Evolutionary conservation across 2,888 invertebrate genomes (phyloP).

Genomic region (Rotaria magnacalcarata): DNA sequence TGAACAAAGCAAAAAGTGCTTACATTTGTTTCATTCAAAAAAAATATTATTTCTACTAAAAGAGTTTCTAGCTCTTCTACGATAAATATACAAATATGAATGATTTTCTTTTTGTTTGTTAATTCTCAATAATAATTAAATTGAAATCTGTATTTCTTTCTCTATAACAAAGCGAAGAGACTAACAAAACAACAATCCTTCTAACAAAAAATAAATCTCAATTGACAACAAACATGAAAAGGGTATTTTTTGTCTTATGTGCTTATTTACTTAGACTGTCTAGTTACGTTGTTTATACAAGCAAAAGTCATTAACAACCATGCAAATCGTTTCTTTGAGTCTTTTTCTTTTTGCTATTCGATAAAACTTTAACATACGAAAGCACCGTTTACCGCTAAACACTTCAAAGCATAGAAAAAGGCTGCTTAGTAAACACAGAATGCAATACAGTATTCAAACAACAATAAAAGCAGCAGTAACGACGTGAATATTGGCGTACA

Average conservation of each 20-base stretch:
- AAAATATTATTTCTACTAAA: no score
- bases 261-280: background rate
- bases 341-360: background rate
- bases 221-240: background rate
- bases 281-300: background rate
- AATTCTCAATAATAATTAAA: no score
- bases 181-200: background rate
- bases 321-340: background rate
- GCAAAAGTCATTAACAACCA: background rate
- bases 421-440: background rate
- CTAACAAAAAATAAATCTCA: background rate
- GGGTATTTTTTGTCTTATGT: background rate
- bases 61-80: no score
- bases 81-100: no score
- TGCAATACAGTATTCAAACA: background rate
- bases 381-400: background rate
- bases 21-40: no score
- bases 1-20: no score
- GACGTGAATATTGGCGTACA: background rate
- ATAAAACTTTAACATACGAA: background rate
- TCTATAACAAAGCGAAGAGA: no score
- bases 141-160: no score
- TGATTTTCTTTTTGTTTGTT: no score
- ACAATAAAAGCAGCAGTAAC: background rate
- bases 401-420: background rate